Base-by-base conservation (phyloP, 2,888 invertebrate species). In the Scotopteryx bipunctaria region DNA sequence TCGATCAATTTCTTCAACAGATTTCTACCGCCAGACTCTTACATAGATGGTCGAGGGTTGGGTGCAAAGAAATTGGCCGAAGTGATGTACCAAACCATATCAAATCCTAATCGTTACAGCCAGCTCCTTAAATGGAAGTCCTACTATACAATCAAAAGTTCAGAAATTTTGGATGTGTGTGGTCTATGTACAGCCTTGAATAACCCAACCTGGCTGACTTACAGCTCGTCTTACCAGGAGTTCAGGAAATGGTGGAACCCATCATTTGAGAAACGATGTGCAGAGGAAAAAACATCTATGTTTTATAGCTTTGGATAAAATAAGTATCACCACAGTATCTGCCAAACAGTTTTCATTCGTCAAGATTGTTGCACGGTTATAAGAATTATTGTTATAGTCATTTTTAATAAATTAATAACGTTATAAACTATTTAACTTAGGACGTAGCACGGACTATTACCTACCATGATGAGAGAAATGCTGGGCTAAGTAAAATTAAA, bases 221-320 rank as follows among this genome's bases (percentile, higher is more conserved):
- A 69, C 3, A 66, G 47, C 3, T 44, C 60, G 0, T 65, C 56
- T 0, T 71, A 74, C 23, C 14, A 25, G 0, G 33, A 48, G 0
- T 83, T 86, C 17, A 76, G 86, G 27, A 59, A 67, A 25, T 86
- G 86, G 87, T 86, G 87, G 86, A 76, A 83, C 29, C 65, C 66
- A 0, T 41, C 50, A 0, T 84, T 69, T 42, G 50, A 57, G 3
- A 43, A 64, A 0, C 52, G 70, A 0, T 85, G 85, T 82, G 80
- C 6, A 1, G 23, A 19, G 32, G 38, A 29, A 2, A 15, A 16
- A 14, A 29, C 33, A 4, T 2, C 2, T n/a, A n/a, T n/a, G 8
- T 32, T 31, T n/a, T 37, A 31, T 21, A 45, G 14, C 15, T 29
- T 31, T 6, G 17, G 17, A 27, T 40, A 33, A 23, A 4, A 2